These are phyloP conservation scores for Petrosia ficiformis DNA, from an alignment of 37 sponge, comb jelly and placozoan genomes.

Conservation along the genomic window DNA sequence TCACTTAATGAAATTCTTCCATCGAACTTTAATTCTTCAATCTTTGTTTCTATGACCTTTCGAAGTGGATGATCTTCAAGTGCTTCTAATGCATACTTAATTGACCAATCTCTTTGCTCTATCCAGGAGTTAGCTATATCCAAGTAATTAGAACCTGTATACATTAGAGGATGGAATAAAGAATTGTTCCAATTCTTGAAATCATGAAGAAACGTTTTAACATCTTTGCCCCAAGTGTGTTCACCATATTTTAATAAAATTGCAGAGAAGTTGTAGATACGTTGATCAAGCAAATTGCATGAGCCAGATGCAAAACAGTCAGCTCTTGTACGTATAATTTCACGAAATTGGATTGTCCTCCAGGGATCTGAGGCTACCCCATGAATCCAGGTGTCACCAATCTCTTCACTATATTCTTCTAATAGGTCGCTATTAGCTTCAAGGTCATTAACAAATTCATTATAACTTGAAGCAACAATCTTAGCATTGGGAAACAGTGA, in stretches of 20 bases:
- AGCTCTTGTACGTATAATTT: conserved; percentile 20
- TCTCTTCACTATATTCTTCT: conserved; percentile 38
- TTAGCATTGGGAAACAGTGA: conserved; percentile 62
- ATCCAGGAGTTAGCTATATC: conserved; percentile 58
- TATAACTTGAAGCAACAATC: conserved; percentile 58
- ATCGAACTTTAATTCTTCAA: conserved; percentile 35
- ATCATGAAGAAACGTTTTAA: conserved; percentile 61
- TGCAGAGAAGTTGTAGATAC: conserved; percentile 53
- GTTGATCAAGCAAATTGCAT: conserved; percentile 34
- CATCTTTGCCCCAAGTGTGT: conserved; percentile 81
- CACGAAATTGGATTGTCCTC: conserved; percentile 39
- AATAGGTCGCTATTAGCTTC: conserved; percentile 16
- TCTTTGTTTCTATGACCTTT: background rate
- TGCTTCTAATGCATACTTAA: conserved; percentile 41
- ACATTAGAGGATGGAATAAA: conserved; percentile 17
- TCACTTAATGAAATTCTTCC: conserved; percentile 22
- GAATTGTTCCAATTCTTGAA: conserved; percentile 52
- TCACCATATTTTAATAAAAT: conserved; percentile 64
- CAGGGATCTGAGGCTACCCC: conserved; percentile 67
- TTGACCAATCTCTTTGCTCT: conserved; percentile 63
- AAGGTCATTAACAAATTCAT: conserved; percentile 47
- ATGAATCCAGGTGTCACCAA: conserved; percentile 84
- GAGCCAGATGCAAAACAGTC: conserved; percentile 17
- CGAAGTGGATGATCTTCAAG: conserved; percentile 45
- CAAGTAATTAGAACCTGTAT: conserved; percentile 18